These are phyloP conservation scores for Andinoacara biseriatus DNA, from an alignment of 2,113 vertebrate species.

Conservation along the genomic window DNA sequence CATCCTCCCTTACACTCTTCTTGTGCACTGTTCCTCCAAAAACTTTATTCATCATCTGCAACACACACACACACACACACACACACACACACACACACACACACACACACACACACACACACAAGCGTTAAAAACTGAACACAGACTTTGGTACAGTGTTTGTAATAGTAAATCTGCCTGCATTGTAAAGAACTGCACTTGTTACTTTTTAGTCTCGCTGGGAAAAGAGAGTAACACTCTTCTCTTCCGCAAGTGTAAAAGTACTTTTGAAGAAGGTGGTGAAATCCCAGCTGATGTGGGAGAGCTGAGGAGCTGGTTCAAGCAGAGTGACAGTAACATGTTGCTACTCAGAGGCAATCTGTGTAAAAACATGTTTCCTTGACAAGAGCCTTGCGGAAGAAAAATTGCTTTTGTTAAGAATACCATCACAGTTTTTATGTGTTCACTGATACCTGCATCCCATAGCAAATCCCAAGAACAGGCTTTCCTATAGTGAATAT, in stretches of 20 bases:
- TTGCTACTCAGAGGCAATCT: constrained; percentile 5
- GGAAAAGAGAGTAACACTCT: constrained; percentile 22
- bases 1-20: constrained; percentile 94
- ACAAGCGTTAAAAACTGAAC: constrained; percentile 9
- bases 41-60: constrained; percentile 99
- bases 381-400: not conserved
- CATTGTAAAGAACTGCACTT: not conserved
- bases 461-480: constrained; percentile 97
- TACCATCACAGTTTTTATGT: not conserved
- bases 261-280: constrained; percentile 37
- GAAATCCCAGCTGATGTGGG: constrained; percentile 23
- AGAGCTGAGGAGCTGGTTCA: constrained; percentile 27
- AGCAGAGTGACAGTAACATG: not conserved
- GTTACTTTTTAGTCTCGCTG: not conserved
- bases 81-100: constrained; percentile 39
- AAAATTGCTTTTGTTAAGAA: not conserved
- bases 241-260: constrained; percentile 20
- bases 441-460: constrained; percentile 91
- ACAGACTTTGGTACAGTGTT: not conserved
- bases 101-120: constrained; percentile 24
- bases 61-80: constrained; percentile 39
- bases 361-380: constrained; percentile 13
- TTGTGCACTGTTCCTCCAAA: constrained; percentile 98
- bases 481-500: constrained; percentile 98
- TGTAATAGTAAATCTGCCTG: not conserved